Evolutionary conservation across 2,888 invertebrate genomes (phyloP).

Genomic region (Caenorhabditis japonica): DNA sequence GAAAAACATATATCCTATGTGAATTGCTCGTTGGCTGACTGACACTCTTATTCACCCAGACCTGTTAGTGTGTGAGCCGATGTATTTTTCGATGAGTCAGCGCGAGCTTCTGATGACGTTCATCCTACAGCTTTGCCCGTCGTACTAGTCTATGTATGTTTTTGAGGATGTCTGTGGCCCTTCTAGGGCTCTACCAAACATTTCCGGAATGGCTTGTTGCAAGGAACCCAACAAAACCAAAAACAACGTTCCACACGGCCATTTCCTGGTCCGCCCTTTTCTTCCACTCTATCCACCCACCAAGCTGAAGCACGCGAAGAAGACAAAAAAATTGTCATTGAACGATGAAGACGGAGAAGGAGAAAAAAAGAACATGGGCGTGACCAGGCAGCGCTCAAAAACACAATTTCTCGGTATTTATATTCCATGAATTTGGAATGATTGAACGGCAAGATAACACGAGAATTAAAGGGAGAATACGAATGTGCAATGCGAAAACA

Average conservation of each 20-base stretch:
- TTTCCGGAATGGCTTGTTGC: slow-evolving; percentile 3
- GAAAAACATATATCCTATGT: too few relatives aligned
- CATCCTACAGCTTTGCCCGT: slow-evolving; percentile 2
- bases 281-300: slow-evolving; percentile 8
- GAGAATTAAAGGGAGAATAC: slow-evolving; percentile 44
- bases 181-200: neutral
- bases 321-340: slow-evolving; percentile 8
- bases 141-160: slow-evolving; percentile 16
- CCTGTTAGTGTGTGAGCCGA: too few relatives aligned
- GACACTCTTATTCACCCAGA: too few relatives aligned
- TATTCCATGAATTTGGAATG: slow-evolving; percentile 51
- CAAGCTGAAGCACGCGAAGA: neutral
- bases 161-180: neutral
- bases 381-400: slow-evolving; percentile 8
- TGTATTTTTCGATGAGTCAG: too few relatives aligned
- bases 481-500: slow-evolving; percentile 44
- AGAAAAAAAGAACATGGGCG: neutral
- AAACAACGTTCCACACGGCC: slow-evolving; percentile 8
- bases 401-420: slow-evolving; percentile 40
- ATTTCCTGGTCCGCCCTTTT: slow-evolving; percentile 2
- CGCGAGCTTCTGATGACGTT: too few relatives aligned
- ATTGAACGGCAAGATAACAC: slow-evolving; percentile 48
- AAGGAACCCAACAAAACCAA: slow-evolving; percentile 15
- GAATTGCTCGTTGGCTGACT: too few relatives aligned
- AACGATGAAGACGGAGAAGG: too few relatives aligned